A percentile compares a stretch with the other conserved stretches of the same genome.
Evolutionary conservation across 2,113 vertebrate genomes (phyloP).

Genomic region (Mola mola): DNA sequence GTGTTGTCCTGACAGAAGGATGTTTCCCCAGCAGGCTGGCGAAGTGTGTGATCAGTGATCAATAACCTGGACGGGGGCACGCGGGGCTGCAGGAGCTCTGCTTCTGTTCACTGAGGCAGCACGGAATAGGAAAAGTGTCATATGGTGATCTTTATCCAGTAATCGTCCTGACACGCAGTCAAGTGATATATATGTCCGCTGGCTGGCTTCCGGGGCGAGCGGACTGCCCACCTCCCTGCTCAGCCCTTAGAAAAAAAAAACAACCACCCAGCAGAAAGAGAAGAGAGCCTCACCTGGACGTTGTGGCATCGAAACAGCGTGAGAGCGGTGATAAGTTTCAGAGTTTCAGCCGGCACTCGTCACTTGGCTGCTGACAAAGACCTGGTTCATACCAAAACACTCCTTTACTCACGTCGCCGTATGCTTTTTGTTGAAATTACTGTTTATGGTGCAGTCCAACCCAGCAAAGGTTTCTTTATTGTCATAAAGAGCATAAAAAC

Average conservation of each 20-base stretch:
- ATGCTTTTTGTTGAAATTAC: no score
- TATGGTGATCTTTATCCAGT: conserved; percentile 99
- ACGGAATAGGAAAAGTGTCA: conserved; percentile 95
- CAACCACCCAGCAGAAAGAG: no score
- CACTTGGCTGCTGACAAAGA: no score
- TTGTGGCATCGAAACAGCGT: no score
- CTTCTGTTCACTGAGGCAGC: conserved; percentile 89
- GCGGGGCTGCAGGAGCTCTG: conserved; percentile 87
- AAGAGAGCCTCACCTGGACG: no score
- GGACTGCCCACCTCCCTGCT: conserved; percentile 63
- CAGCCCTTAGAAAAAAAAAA: no score
- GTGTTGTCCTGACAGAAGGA: conserved; percentile 50
- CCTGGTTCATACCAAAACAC: no score
- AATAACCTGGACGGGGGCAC: conserved; percentile 85
- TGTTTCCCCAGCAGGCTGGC: conserved; percentile 81
- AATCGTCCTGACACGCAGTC: conserved; percentile 91
- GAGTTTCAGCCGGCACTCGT: no score
- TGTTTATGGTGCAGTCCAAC: no score
- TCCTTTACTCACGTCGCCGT: no score
- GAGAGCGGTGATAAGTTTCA: conserved; percentile 34
- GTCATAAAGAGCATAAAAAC: no score
- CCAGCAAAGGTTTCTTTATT: no score
- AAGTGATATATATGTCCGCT: conserved; percentile 89
- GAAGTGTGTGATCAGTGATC: conserved; percentile 84
- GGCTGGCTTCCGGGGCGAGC: conserved; percentile 82